Conservation (phyloP, 2,797 vertebrate species). For the Eleutherodactylus coqui region DNA sequence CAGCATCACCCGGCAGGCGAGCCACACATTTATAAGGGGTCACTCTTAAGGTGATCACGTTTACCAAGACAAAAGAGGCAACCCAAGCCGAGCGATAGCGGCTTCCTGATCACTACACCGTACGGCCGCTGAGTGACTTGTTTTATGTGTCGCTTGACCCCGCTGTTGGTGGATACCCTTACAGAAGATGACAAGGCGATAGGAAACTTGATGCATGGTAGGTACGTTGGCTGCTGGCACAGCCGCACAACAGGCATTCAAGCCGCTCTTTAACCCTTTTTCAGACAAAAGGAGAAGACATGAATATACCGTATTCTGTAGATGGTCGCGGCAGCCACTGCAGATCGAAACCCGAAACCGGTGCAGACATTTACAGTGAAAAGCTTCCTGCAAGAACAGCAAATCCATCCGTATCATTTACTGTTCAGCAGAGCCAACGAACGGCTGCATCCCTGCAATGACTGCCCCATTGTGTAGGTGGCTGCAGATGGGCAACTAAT, state of each 20-base stretch:
- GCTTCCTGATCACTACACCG: not conserved
- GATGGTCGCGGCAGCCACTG: not conserved
- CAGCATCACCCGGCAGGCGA: not conserved
- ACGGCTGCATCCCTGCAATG: too few relatives aligned
- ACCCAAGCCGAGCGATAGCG: not conserved
- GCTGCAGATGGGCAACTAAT: not conserved
- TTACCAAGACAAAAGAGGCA: conserved; percentile 11
- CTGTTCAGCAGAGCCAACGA: not conserved
- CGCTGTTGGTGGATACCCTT: conserved; percentile 17
- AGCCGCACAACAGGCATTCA: not conserved
- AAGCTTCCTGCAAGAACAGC: not conserved
- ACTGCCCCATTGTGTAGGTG: not conserved
- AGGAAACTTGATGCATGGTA: conserved; percentile 31
- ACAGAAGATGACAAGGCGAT: conserved; percentile 54
- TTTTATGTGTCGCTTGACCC: conserved; percentile 19
- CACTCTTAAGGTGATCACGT: not conserved
- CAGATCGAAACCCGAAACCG: not conserved
- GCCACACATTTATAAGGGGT: not conserved
- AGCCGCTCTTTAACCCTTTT: not conserved
- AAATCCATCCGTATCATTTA: not conserved
- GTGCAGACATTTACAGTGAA: not conserved
- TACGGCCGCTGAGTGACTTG: conserved; percentile 32
- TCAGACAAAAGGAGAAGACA: not conserved
- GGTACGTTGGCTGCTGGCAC: not conserved
- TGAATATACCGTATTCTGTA: not conserved